Conservation (phyloP, 2,888 invertebrate species). For the Tetropium fuscum region DNA sequence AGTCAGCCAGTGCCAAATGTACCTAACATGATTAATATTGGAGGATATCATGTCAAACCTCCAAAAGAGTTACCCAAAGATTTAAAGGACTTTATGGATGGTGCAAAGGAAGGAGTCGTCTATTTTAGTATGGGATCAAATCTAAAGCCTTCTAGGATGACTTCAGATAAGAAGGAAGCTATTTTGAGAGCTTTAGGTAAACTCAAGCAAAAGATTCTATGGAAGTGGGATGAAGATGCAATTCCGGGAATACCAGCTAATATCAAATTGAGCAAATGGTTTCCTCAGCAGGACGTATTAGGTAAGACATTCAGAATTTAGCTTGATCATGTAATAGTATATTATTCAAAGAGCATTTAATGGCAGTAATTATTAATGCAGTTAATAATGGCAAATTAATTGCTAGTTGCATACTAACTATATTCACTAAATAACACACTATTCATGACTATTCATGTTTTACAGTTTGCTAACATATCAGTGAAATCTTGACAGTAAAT, state of each 20-base stretch:
- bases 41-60: conserved; percentile 67
- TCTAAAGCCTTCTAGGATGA: conserved; percentile 69
- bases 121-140: conserved; percentile 73
- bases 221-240: conserved; percentile 75
- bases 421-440: too few species aligned
- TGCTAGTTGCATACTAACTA: too few species aligned
- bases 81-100: conserved; percentile 67
- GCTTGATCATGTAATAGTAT: too few species aligned
- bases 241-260: conserved; percentile 57
- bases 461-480: too few species aligned
- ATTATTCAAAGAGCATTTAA: too few species aligned
- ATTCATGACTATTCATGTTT: too few species aligned
- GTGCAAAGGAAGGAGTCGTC: conserved; percentile 54
- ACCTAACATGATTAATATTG: conserved; percentile 71
- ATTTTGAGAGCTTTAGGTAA: conserved; percentile 70
- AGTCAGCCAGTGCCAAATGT: conserved; percentile 67
- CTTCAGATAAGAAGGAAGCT: conserved; percentile 66
- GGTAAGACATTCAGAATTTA: conserved; percentile 55
- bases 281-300: conserved; percentile 64
- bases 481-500: too few species aligned
- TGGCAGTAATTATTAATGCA: too few species aligned
- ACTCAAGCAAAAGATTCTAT: conserved; percentile 63
- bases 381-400: too few species aligned
- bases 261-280: conserved; percentile 59
- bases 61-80: conserved; percentile 58